Base-by-base conservation (phyloP, 1,140 invertebrate species). In the Caerostris extrusa region DNA sequence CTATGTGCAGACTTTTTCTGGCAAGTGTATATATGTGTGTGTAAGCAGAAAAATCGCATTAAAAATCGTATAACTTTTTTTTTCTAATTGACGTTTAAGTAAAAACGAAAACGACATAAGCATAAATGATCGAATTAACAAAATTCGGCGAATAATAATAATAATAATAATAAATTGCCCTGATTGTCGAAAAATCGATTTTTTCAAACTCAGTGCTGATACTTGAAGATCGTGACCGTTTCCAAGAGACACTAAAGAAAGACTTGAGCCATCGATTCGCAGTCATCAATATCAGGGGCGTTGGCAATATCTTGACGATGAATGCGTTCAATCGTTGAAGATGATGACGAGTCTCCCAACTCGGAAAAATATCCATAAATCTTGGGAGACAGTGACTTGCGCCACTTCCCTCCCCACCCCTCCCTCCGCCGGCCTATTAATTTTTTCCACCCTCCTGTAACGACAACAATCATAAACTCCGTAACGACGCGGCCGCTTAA, bases 391-490 rank as follows among this genome's bases (percentile, higher is more conserved):
- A 58, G 71, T 69, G 91, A 93, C 91, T 87, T 60, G 85, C 14
- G 8, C 81, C 91, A 93, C 61, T 93, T 12, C 69, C n/a, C 19
- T 10, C 8, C n/a, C 14, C 5, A 82, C 53, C 5, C 14, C 10
- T 7, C 14, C 83, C 56, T n/a, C 58, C 61, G 10, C 14, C 86
- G 91, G 67, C 91, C 91, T 93, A 93, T 93, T 93, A 93, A 93
- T 93, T 93, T 93, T 93, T 93, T 93, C 91, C 91, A 34, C 57
- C 60, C 82, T 55, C 53, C 91, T 71, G 85, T 87, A 93, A 93
- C 91, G 91, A 93, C 91, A 93, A 93, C 91, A 93, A 93, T 93
- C 91, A 93, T 93, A 87, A 83, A 93, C 77, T 93, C 64, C 91
- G 82, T 93, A 92, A 87, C 91, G 91, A 93, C 83, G 82, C 83